Percentiles rank a stretch among this genome's conserved stretches.
These are phyloP conservation scores for Drosophila borborema DNA, from an alignment of 2,888 invertebrate species.

Conservation along the genomic window DNA sequence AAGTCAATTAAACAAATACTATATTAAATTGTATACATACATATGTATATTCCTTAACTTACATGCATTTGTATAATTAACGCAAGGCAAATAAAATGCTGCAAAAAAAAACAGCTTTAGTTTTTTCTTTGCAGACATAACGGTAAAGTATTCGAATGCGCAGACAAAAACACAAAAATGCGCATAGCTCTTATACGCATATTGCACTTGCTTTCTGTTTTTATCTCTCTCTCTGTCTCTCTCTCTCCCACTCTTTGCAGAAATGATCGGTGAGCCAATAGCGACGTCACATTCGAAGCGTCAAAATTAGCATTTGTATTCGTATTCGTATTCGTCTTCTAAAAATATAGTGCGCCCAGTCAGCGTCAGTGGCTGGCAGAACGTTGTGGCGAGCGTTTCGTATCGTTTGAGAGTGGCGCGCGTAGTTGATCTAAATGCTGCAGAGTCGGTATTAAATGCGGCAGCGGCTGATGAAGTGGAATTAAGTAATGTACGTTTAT, in stretches of 20 bases:
- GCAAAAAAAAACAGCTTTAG: background rate
- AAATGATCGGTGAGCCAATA: constrained; percentile 40
- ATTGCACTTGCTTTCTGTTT: background rate
- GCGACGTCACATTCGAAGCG: constrained; percentile 75
- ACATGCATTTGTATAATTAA: constrained; percentile 6
- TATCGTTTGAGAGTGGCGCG: constrained; percentile 10
- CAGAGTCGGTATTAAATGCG: constrained; percentile 48
- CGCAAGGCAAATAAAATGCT: background rate
- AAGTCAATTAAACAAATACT: constrained; percentile 50
- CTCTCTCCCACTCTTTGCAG: constrained; percentile 11
- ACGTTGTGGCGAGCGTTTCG: constrained; percentile 60
- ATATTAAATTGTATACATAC: background rate
- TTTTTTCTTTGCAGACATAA: background rate
- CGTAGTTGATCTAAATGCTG: constrained; percentile 41
- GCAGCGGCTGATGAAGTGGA: constrained; percentile 58
- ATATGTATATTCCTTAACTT: background rate
- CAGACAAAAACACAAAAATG: background rate
- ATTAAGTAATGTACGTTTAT: constrained; percentile 68
- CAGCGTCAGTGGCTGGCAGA: constrained; percentile 51
- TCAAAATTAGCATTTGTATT: constrained; percentile 59
- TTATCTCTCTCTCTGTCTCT: background rate
- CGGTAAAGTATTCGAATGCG: constrained; percentile 12
- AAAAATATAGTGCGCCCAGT: constrained; percentile 57
- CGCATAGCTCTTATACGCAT: constrained; percentile 10
- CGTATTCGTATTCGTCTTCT: constrained; percentile 43